phyloP scores from a whole-genome alignment of 1,140 invertebrate species.

The Drosophila grimshawi region DNA sequence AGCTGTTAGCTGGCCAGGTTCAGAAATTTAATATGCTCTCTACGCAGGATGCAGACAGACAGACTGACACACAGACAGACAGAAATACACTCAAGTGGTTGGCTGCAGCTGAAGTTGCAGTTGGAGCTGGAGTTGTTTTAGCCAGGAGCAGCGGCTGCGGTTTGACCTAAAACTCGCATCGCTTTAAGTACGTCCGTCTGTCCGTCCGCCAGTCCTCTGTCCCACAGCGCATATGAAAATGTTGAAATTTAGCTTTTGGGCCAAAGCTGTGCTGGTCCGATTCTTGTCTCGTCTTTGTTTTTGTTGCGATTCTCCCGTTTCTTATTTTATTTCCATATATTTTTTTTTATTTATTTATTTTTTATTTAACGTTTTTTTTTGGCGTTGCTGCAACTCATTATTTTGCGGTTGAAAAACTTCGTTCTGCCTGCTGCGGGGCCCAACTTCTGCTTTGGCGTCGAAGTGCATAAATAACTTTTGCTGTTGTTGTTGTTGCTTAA shows the following conservation, averaged over 20 bases:
- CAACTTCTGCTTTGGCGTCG: conserved; percentile 64
- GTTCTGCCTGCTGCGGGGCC: conserved; percentile 35
- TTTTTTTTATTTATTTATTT: conserved; percentile 26
- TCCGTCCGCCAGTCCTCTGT: not conserved
- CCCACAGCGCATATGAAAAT: conserved; percentile 45
- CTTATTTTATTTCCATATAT: not conserved
- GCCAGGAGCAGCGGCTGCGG: conserved; percentile 62
- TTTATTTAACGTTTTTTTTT: conserved; percentile 16
- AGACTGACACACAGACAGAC: conserved; percentile 11
- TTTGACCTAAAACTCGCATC: conserved; percentile 73
- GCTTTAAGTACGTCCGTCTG: conserved; percentile 3
- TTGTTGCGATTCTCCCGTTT: conserved; percentile 16
- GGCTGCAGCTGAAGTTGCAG: conserved; percentile 22
- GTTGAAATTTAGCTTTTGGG: conserved; percentile 60
- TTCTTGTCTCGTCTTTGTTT: conserved; percentile 42
- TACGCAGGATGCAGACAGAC: conserved; percentile 70
- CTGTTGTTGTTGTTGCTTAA: conserved; percentile 29
- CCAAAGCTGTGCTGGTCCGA: conserved; percentile 55
- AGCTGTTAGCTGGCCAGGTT: conserved; percentile 71
- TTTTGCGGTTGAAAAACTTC: conserved; percentile 74
- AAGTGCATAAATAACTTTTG: conserved; percentile 75
- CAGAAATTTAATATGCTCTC: conserved; percentile 77
- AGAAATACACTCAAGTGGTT: conserved; percentile 38
- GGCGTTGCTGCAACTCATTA: conserved; percentile 66
- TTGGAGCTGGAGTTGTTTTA: conserved; percentile 20